Base-by-base conservation (phyloP, 1,140 invertebrate genomes). In the Protaetia brevitarsis region DNA sequence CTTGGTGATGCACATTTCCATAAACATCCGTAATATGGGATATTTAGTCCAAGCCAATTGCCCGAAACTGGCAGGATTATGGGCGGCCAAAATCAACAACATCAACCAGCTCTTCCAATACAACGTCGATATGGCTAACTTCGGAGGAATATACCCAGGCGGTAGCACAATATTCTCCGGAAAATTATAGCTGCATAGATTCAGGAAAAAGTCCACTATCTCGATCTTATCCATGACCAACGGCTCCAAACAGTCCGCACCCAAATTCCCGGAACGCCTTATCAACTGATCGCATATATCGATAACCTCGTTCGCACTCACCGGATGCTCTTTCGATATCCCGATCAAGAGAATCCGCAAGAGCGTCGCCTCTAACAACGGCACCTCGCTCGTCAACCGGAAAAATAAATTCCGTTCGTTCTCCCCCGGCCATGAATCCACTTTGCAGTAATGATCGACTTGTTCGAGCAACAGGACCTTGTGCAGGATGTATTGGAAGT, bases 1-100 rank as follows among this genome's bases (percentile, higher is more conserved):
- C 87, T 94, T 96, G 5, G 96, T 98, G 72, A 99, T 98, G 72
- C 94, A 96, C 90, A 96, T 96, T 83, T 99, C 95, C 85, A 98
- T 97, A 37, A 98, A 82, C 66, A 88, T 89, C 71, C 92, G 85
- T 59, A 98, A 82, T 56, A 92, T 97, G n/a, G 95, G 94, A 82
- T 97, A 98, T 67, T 89, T 89, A 72, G 91, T 87, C 89, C 95
- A 97, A 23, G 89, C 93, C 56, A 89, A 81, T 67, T 86, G 85
- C 1, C 96, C 96, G 81, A 97, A 94, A 11, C 87, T 87, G 0
- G 83, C 80, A 0, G 96, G 94, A 86, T 98, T 98, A 77, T 97
- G 95, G 5, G 94, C 94, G 29, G 91, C 88, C 56, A 98, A 80
- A 76, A 97, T 91, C 4, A 96, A 81, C 63, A 99, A 81, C 74